Base-by-base conservation (phyloP, 92 coral and sea anemone genomes). In the Porites rus region DNA sequence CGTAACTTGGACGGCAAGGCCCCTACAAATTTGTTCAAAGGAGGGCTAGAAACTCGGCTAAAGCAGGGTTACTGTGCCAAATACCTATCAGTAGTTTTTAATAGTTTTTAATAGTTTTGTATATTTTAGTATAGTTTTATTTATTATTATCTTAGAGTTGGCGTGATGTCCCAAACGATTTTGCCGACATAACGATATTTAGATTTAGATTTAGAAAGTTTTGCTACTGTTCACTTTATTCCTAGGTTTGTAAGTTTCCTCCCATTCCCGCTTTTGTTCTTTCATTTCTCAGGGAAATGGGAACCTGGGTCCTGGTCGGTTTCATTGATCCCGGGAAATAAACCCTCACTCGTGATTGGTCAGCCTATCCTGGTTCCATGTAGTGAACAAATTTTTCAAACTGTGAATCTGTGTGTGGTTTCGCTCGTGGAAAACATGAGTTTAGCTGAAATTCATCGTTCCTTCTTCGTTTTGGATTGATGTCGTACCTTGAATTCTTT, bases 321-420 rank as follows among this genome's bases (percentile, higher is more conserved):
- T 56, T 56, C 85, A 51, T 16, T 68, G 84, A 68, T 52, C 84
- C 86, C 61, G 78, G 78, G 69, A 82, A 56, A 61, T 25, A 65
- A 83, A 74, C 74, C 52, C 80, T 7, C 73, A 51, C 65, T 76
- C 51, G 17, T 83, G 87, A 83, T 83, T 83, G 87, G 87, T 62
- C 87, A 83, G 87, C 74, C 16, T 46, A 19, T 43, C 28, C 19
- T 63, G 20, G 80, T 63, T 83, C 16, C 66, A 22, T 73, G 87
- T 63, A 20, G 62, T 61, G 74, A 83, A 74, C 87, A 83, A 73
- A 62, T 10, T 24, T 60, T 72, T 74, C 80, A 61, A 81, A 70
- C 72, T 46, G 38, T 71, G 77, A 21, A 17, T 50, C 25, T 64
- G 21, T 22, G 65, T 83, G 87, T 14, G 80, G 80, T 73, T 64